Evolutionary conservation across 2,888 invertebrate genomes (phyloP), one percentile per base, ranked within the genome.

Genomic region (Plemyria rubiginata): DNA sequence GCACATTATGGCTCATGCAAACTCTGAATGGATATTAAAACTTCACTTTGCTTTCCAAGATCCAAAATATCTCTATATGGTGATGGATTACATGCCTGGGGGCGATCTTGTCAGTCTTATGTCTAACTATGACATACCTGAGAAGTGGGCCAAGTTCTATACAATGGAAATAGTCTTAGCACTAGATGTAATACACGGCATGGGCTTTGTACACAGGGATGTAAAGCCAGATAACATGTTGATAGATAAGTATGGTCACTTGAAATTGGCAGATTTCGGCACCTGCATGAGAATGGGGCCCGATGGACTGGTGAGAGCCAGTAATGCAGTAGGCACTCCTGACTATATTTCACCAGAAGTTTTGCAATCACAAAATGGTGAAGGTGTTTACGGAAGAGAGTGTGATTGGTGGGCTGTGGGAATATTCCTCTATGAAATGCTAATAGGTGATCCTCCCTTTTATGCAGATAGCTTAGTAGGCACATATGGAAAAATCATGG

Each of bases 21-120:
- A 98, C 87, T 99, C 99, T 36, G 98, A 99, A 82, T 99, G 99
- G 99, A 99, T 99, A 79, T 98, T 99, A 36, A 98, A 98, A 92
- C 93, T 99, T 68, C 99, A 99, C 90, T 99, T 97, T 94, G 99
- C 99, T 64, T 99, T 99, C 93, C 99, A 99, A 96, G 99, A 99
- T 88, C 94, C 95, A 70, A 98, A 98, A 86, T 98, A 97, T 93
- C 94, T 99, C 32, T 99, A 99, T 84, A 99, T 99, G 99, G 99
- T 99, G 32, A 99, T 99, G 99, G 99, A 99, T 87, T 99, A 99
- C 84, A 99, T 99, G 99, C 99, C 99, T 28, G 99, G 99, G 73
- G 99, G 99, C 55, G 99, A 99, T 93, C 95, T 99, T 70, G 99
- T 99, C 61, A 99, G 98, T 87, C 94, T 99, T 53, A 99, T 99